Base-by-base conservation (phyloP, 2,888 invertebrate genomes). In the Conops quadrifasciatus region DNA sequence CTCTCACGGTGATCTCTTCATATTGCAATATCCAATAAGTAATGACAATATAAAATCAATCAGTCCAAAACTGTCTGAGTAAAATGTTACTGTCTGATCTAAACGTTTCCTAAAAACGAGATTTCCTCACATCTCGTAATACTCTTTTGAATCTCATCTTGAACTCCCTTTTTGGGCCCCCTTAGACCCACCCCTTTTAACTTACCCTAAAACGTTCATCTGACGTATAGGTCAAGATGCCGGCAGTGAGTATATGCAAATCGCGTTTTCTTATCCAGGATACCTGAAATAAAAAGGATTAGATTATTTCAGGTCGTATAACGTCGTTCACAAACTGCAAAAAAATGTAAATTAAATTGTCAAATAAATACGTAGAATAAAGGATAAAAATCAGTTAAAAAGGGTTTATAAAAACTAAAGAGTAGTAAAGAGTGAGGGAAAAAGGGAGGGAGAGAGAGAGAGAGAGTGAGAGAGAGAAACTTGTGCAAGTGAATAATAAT, bases 221-320 rank as follows among this genome's bases (percentile, higher is more conserved):
- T 71, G 94, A 93, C 72, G 94, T 94, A 86, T 95, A 95, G 70
- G 94, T 94, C 78, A 92, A 88, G 82, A 93, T 92, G 60, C 94
- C 94, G 9, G 93, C 94, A 77, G 94, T 94, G 79, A 95, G 87
- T 84, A 95, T 94, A 87, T 95, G 94, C 77, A 94, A 90, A 88
- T 95, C 95, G 77, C 94, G 88, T 87, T 94, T 94, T 78, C 95
- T 89, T 87, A 95, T 94, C 94, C 94, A 95, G 66, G 94, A 94
- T 73, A 95, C 94, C 94, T 85, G 76, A 79, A 82, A 58, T 28
- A 58, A 3, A 58, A n/a, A 51, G 13, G 43, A 43, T 62, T 2
- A 21, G 21, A 21, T 36, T 36, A 62, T 36, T 30, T 45, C n/a
- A 21, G 16, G 43, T 19, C 43, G 21, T 45, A 43, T 36, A n/a